These are phyloP conservation scores for honey bee (Apis mellifera) DNA, from an alignment of 1,140 invertebrate genomes.

Conservation along the genomic window DNA sequence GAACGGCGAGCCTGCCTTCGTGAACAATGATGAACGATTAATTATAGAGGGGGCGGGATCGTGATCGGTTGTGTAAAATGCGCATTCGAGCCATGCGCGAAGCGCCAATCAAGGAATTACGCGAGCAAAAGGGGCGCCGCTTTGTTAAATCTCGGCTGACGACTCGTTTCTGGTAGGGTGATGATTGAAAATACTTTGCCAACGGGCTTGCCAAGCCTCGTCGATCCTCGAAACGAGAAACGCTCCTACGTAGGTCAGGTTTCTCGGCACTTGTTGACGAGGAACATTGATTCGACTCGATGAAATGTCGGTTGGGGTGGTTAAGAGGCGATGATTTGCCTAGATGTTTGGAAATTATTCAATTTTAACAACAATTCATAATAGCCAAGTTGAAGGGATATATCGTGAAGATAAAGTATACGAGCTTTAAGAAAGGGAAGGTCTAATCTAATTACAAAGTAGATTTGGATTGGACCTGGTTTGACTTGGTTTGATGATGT, in stretches of 20 bases:
- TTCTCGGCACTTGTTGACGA: neutral
- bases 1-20: neutral
- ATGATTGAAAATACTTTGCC: constrained; percentile 21
- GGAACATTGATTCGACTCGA: neutral
- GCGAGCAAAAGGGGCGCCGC: constrained; percentile 27
- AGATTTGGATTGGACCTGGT: too few relatives aligned
- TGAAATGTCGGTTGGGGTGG: neutral
- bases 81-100: constrained; percentile 14
- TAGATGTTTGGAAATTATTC: too few relatives aligned
- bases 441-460: too few relatives aligned
- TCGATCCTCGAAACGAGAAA: neutral
- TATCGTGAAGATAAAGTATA: too few relatives aligned
- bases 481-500: too few relatives aligned
- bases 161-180: neutral
- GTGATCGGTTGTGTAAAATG: constrained; percentile 38
- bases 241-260: constrained; percentile 25
- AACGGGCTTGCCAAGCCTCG: neutral
- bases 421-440: too few relatives aligned
- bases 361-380: too few relatives aligned
- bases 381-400: too few relatives aligned
- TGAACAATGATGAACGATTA: constrained; percentile 63
- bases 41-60: constrained; percentile 54
- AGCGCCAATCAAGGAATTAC: constrained; percentile 46
- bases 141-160: constrained; percentile 8
- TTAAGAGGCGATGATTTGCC: neutral